phyloP scores from a whole-genome alignment of 2,797 vertebrate genomes.

The Squalus acanthias region DNA sequence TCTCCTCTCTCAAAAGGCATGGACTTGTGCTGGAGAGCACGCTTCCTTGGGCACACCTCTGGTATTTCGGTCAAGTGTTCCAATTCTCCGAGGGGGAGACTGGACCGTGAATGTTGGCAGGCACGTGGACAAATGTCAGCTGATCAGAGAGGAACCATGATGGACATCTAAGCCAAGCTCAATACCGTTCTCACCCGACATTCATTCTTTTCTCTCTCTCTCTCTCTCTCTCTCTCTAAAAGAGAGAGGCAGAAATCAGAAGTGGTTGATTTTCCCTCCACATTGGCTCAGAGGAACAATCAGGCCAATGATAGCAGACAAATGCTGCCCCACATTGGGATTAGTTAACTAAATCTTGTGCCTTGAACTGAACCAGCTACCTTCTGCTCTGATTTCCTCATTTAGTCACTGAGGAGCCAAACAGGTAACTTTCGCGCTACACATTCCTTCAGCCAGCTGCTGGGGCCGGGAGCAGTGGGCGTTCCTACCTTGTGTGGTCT shows the following conservation, averaged over 20 bases:
- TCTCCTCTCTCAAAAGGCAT: neutral
- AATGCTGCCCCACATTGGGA: neutral
- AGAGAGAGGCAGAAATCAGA: neutral
- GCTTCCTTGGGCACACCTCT: neutral
- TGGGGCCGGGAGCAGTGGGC: neutral
- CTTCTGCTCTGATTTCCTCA: neutral
- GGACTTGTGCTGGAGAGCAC: neutral
- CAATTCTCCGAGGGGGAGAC: neutral
- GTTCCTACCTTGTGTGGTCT: conserved; percentile 68
- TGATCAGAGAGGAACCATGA: too few relatives aligned
- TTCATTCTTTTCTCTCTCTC: neutral
- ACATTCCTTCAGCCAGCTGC: neutral
- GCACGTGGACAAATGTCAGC: too few relatives aligned
- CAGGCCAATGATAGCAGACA: neutral
- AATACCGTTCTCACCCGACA: too few relatives aligned
- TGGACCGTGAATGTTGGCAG: neutral
- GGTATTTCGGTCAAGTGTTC: neutral
- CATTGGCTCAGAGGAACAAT: neutral
- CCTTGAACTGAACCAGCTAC: neutral
- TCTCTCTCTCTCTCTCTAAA: neutral
- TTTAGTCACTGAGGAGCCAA: neutral
- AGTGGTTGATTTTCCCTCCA: neutral
- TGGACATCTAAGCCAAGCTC: neutral
- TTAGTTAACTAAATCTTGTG: neutral
- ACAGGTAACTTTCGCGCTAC: neutral